phyloP scores from a whole-genome alignment of 2,888 invertebrate genomes.

The Leistus spinibarbis region DNA sequence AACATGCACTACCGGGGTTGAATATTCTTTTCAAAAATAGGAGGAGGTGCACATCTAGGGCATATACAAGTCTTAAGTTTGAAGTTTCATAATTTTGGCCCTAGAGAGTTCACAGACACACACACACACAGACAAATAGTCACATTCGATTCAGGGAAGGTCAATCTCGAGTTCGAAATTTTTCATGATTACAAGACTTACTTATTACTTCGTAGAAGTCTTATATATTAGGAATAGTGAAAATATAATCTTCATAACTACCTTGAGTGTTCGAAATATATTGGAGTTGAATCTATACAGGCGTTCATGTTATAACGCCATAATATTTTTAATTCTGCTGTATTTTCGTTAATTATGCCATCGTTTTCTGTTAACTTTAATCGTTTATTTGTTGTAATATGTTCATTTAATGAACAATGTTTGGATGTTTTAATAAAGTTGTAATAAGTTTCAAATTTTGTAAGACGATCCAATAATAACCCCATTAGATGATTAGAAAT shows the following conservation, averaged over 20 bases:
- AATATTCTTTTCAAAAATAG: no score
- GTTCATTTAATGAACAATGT: constrained; percentile 49
- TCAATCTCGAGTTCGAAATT: no score
- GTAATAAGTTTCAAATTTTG: constrained; percentile 54
- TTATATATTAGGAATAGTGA: constrained; percentile 2
- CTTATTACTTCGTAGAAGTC: not conserved
- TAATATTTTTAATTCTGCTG: constrained; percentile 46
- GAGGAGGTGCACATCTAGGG: no score
- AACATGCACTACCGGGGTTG: no score
- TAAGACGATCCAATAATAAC: constrained; percentile 60
- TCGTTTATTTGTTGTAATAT: constrained; percentile 23
- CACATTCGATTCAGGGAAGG: no score
- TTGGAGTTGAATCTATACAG: constrained; percentile 83
- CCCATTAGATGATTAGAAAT: constrained; percentile 61
- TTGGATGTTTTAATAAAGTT: constrained; percentile 45
- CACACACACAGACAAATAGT: no score
- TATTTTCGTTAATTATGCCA: constrained; percentile 4
- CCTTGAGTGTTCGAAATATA: constrained; percentile 58
- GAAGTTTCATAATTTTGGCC: no score
- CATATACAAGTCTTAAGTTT: no score
- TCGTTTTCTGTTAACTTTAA: constrained; percentile 17
- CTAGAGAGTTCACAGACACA: no score
- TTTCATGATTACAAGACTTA: not conserved
- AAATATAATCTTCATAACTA: constrained; percentile 55
- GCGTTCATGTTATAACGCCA: constrained; percentile 72